Evolutionary conservation across 2,113 vertebrate species (phyloP).

Genomic region (Microcebus tavaratra): DNA sequence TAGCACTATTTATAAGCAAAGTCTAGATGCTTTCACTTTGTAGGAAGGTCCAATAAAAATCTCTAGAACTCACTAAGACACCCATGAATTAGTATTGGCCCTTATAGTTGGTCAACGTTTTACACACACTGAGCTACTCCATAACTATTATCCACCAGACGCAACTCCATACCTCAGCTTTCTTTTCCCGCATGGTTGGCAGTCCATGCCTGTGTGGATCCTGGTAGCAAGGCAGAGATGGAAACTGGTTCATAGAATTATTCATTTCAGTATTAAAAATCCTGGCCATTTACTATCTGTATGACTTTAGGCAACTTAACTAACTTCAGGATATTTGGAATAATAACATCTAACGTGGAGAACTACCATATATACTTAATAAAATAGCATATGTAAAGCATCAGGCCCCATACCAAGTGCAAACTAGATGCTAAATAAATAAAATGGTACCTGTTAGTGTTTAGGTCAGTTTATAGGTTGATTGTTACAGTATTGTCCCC

Average conservation of each 20-base stretch:
- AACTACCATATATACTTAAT: neutral
- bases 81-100: neutral
- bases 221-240: neutral
- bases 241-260: neutral
- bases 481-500: neutral
- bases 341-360: neutral
- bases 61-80: neutral
- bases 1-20: neutral
- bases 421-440: neutral
- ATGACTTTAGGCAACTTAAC: neutral
- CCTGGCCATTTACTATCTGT: neutral
- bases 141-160: too few relatives aligned
- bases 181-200: neutral
- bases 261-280: neutral
- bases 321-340: neutral
- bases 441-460: neutral
- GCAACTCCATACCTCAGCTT: neutral
- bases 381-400: neutral
- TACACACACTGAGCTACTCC: neutral
- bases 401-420: neutral
- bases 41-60: neutral
- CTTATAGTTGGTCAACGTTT: neutral
- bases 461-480: neutral
- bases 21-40: neutral
- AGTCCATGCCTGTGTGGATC: neutral